These are phyloP conservation scores for Neopipo cinnamomea DNA, from an alignment of 2,113 vertebrate genomes.

Conservation along the genomic window DNA sequence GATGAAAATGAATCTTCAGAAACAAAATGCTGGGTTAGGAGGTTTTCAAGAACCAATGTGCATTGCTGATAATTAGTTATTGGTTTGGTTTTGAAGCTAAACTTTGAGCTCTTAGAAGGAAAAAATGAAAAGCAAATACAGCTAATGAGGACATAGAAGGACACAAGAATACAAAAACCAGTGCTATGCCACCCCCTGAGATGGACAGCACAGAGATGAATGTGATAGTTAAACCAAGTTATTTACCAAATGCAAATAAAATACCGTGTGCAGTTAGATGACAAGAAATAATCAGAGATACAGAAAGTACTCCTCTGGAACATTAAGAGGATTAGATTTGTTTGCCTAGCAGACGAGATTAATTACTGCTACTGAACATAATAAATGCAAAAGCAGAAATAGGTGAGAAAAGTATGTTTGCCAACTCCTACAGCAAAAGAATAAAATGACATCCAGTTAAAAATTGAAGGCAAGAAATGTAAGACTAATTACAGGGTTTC, in stretches of 20 bases:
- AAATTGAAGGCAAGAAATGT: not conserved
- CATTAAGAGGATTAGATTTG: not conserved
- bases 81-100: not conserved
- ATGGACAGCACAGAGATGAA: not conserved
- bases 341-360: slow-evolving; percentile 36
- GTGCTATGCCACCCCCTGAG: not conserved
- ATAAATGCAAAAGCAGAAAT: not conserved
- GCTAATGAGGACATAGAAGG: not conserved
- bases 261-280: not conserved
- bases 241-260: not conserved
- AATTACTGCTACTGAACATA: slow-evolving; percentile 3
- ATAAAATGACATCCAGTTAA: not conserved
- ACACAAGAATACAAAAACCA: not conserved
- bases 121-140: not conserved
- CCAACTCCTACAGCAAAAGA: not conserved
- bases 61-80: not conserved
- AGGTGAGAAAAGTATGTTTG: not conserved
- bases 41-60: not conserved
- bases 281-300: slow-evolving; percentile 15
- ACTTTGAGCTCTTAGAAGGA: not conserved
- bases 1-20: not conserved
- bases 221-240: not conserved
- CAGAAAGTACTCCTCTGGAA: not conserved
- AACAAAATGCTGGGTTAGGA: not conserved
- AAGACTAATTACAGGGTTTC: not conserved